Percentiles rank a stretch among this genome's conserved stretches.
These are phyloP conservation scores for Stegastes partitus DNA, from an alignment of 2,113 vertebrate genomes.

Conservation along the genomic window DNA sequence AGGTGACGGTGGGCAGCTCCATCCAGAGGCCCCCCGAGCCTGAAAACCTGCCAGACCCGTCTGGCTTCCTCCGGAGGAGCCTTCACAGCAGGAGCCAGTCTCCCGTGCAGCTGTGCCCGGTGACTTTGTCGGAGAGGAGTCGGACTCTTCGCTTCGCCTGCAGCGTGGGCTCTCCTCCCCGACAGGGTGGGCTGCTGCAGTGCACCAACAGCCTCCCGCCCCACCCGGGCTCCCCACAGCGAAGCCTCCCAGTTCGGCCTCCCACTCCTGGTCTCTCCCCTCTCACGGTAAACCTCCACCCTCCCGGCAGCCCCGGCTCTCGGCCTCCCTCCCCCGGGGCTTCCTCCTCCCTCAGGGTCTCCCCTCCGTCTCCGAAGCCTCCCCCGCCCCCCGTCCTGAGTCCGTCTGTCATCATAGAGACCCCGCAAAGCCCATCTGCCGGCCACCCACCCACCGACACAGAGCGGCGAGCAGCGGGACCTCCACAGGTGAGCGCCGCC, in stretches of 20 bases:
- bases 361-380: slow-evolving; percentile 44
- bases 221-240: slow-evolving; percentile 43
- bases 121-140: slow-evolving; percentile 34
- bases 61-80: slow-evolving; percentile 38
- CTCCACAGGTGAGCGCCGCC: slow-evolving; percentile 9
- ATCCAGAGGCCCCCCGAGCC: slow-evolving; percentile 31
- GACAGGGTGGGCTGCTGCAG: not conserved
- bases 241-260: slow-evolving; percentile 64
- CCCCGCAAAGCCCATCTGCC: slow-evolving; percentile 60
- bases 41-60: slow-evolving; percentile 17
- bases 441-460: slow-evolving; percentile 68
- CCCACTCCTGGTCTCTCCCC: slow-evolving; percentile 78
- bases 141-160: slow-evolving; percentile 27
- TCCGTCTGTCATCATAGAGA: slow-evolving; percentile 70
- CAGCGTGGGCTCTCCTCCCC: slow-evolving; percentile 28
- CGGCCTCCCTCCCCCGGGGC: slow-evolving; percentile 59
- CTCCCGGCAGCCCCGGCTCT: slow-evolving; percentile 56
- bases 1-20: slow-evolving; percentile 44
- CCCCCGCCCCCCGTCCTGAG: slow-evolving; percentile 57
- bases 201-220: not conserved
- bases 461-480: slow-evolving; percentile 41
- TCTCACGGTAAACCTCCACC: slow-evolving; percentile 70
- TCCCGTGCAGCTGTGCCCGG: slow-evolving; percentile 48
- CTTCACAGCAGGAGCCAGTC: slow-evolving; percentile 39
- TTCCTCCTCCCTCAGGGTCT: slow-evolving; percentile 54